phyloP scores from a whole-genome alignment of 2,797 vertebrate genomes.

The Eospalax fontanierii region DNA sequence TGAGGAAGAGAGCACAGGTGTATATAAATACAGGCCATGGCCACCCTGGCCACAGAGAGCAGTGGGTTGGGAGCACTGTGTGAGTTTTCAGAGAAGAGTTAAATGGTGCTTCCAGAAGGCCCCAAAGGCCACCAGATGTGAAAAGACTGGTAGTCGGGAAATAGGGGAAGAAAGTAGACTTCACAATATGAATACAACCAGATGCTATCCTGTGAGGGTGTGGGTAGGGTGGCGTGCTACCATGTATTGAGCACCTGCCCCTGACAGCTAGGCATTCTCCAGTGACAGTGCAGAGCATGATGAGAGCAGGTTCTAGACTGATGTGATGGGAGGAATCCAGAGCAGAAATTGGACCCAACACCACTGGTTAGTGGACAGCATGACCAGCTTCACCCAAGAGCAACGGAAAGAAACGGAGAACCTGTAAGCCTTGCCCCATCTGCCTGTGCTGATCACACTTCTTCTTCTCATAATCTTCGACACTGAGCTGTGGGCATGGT shows the following conservation, averaged over 20 bases:
- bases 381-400: accelerated
- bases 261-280: not conserved
- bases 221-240: too few relatives aligned
- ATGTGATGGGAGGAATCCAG: not conserved
- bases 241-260: not conserved
- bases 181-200: not conserved
- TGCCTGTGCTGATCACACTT: not conserved
- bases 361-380: accelerated
- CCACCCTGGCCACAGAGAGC: not conserved
- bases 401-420: not conserved
- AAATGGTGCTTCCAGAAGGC: not conserved
- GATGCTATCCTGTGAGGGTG: not conserved
- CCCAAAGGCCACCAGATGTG: not conserved
- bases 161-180: not conserved
- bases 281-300: not conserved
- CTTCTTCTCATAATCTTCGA: not conserved
- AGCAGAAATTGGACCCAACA: not conserved
- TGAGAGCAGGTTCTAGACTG: not conserved
- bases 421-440: not conserved
- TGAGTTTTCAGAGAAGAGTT: not conserved
- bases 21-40: not conserved
- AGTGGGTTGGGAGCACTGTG: not conserved
- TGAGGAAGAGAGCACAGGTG: not conserved
- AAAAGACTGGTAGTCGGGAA: not conserved
- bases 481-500: not conserved